Percentiles rank a stretch among this genome's conserved stretches.
Conservation (phyloP, 2,888 invertebrate genomes). For the Hypsopygia costalis region DNA sequence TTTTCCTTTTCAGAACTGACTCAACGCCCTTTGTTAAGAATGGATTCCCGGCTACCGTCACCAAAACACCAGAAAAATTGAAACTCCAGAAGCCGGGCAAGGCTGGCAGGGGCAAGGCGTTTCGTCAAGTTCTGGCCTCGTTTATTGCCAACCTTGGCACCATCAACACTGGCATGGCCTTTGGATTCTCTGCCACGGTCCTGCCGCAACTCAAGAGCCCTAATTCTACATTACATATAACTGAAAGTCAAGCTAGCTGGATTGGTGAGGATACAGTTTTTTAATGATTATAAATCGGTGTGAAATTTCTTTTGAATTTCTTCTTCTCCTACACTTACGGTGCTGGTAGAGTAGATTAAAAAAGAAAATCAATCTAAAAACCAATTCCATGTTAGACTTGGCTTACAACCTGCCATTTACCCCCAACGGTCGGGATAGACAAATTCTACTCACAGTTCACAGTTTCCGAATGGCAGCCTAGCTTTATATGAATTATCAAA, state of each 20-base stretch:
- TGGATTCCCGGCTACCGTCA: constrained; percentile 43
- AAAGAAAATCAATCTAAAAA: too few relatives aligned
- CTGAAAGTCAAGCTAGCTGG: constrained; percentile 82
- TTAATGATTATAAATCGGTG: too few relatives aligned
- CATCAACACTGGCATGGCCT: constrained; percentile 85
- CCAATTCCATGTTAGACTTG: too few relatives aligned
- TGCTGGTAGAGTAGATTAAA: too few relatives aligned
- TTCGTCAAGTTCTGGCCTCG: constrained; percentile 81
- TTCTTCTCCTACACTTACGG: too few relatives aligned
- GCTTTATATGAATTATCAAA: too few relatives aligned
- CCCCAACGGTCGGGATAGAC: too few relatives aligned
- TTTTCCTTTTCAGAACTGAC: constrained; percentile 48
- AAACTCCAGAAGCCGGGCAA: constrained; percentile 40
- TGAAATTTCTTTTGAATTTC: too few relatives aligned
- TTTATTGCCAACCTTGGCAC: constrained; percentile 84
- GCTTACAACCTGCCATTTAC: too few relatives aligned
- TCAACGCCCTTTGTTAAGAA: constrained; percentile 63
- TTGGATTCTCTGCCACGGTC: constrained; percentile 85
- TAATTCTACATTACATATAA: constrained; percentile 74
- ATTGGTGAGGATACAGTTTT: constrained; percentile 72
- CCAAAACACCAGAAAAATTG: constrained; percentile 39
- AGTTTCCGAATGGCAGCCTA: too few relatives aligned
- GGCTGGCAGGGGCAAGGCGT: constrained; percentile 63
- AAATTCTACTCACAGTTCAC: too few relatives aligned
- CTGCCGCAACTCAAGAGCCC: constrained; percentile 79